Evolutionary conservation across 2,113 vertebrate species (phyloP).

Genomic region (Alectura lathami): DNA sequence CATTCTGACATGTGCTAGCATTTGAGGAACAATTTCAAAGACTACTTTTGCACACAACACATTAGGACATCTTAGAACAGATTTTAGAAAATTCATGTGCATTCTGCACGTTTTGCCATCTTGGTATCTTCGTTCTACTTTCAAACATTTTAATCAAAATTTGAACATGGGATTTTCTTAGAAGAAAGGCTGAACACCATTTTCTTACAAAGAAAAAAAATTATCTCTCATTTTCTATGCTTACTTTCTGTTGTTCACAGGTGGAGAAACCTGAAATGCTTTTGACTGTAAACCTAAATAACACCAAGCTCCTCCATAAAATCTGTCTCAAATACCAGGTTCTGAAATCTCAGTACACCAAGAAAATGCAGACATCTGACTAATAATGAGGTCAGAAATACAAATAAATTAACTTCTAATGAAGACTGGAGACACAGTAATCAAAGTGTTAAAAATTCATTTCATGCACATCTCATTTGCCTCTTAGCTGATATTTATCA

Average conservation of each 20-base stretch:
- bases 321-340: conserved; percentile 34
- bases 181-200: background rate
- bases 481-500: conserved; percentile 92
- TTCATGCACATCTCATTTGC: conserved; percentile 82
- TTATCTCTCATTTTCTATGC: background rate
- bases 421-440: conserved; percentile 77
- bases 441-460: conserved; percentile 84
- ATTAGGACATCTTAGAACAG: background rate
- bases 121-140: background rate
- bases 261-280: conserved; percentile 27
- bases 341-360: conserved; percentile 57
- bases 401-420: conserved; percentile 80
- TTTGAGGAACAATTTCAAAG: conserved; percentile 29
- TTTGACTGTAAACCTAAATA: conserved; percentile 58
- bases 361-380: conserved; percentile 63
- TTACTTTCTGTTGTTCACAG: conserved; percentile 46
- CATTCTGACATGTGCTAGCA: background rate
- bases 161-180: conserved; percentile 6
- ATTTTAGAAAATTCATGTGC: background rate
- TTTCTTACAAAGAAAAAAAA: background rate
- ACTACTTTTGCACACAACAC: background rate
- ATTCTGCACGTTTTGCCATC: background rate
- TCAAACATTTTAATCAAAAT: background rate
- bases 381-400: conserved; percentile 77
- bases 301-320: conserved; percentile 14